phyloP scores from a whole-genome alignment of 2,888 invertebrate genomes.

The Chymomyza procnemis region DNA sequence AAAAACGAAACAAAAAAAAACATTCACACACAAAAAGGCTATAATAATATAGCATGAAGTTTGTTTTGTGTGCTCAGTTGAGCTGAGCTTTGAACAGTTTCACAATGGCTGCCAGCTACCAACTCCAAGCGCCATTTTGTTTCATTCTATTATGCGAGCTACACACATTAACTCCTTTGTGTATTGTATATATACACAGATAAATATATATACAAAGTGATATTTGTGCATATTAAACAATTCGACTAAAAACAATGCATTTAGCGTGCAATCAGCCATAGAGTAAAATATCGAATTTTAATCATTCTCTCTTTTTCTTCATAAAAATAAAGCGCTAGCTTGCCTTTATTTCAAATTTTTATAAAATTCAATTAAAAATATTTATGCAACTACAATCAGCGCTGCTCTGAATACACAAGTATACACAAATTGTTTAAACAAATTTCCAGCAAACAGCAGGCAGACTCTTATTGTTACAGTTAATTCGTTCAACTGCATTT shows the following conservation, averaged over 20 bases:
- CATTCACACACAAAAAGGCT: slow-evolving; percentile 13
- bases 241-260: neutral
- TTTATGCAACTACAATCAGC: too few relatives aligned
- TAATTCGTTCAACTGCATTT: too few relatives aligned
- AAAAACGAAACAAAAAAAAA: slow-evolving; percentile 2
- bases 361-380: too few relatives aligned
- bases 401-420: too few relatives aligned
- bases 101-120: neutral
- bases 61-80: slow-evolving; percentile 1
- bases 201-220: neutral
- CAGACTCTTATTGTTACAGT: too few relatives aligned
- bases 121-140: slow-evolving; percentile 15
- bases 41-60: neutral
- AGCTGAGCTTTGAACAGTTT: neutral
- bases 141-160: slow-evolving; percentile 16
- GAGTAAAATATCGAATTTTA: too few relatives aligned
- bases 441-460: too few relatives aligned
- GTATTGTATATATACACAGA: neutral
- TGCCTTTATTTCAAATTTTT: too few relatives aligned
- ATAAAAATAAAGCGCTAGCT: too few relatives aligned
- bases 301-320: too few relatives aligned
- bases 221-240: neutral
- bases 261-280: neutral
- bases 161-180: slow-evolving; percentile 14
- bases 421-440: too few relatives aligned